Evolutionary conservation across 1,140 invertebrate species (phyloP).

Genomic region (Nephila pilipes): DNA sequence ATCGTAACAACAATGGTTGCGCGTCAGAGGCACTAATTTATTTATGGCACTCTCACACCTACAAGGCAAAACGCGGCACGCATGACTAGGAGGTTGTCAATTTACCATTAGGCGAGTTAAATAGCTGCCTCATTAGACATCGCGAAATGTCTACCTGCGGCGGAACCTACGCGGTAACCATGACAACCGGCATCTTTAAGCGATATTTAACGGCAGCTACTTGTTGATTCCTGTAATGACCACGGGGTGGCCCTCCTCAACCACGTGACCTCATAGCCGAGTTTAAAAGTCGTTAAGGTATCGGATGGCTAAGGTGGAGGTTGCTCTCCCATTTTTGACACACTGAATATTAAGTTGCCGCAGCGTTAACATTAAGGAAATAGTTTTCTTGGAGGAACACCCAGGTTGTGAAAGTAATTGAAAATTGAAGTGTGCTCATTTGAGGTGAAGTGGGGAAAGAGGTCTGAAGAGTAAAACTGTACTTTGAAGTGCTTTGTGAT

Average conservation of each 20-base stretch:
- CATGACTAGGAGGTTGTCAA: conserved; percentile 64
- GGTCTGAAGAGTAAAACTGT: no score
- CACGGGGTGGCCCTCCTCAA: conserved; percentile 48
- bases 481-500: no score
- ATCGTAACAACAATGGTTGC: conserved; percentile 1
- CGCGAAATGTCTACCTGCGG: conserved; percentile 65
- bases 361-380: conserved; percentile 9
- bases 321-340: conserved; percentile 12
- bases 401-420: background rate
- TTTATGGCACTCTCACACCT: conserved; percentile 64
- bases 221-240: conserved; percentile 76
- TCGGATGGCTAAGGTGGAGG: conserved; percentile 22
- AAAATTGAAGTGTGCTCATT: background rate
- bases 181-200: conserved; percentile 73
- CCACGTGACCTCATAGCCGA: conserved; percentile 53
- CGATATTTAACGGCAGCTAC: conserved; percentile 73
- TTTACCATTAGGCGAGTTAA: conserved; percentile 76
- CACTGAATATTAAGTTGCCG: conserved; percentile 53
- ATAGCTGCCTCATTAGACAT: conserved; percentile 68
- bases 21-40: conserved; percentile 56
- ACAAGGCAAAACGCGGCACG: conserved; percentile 40
- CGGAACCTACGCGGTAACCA: conserved; percentile 45
- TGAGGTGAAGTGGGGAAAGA: background rate
- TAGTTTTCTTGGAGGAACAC: background rate
- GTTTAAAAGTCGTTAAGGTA: conserved; percentile 67